Evolutionary conservation across 1,140 invertebrate genomes (phyloP).

Genomic region (Drosophila virilis): DNA sequence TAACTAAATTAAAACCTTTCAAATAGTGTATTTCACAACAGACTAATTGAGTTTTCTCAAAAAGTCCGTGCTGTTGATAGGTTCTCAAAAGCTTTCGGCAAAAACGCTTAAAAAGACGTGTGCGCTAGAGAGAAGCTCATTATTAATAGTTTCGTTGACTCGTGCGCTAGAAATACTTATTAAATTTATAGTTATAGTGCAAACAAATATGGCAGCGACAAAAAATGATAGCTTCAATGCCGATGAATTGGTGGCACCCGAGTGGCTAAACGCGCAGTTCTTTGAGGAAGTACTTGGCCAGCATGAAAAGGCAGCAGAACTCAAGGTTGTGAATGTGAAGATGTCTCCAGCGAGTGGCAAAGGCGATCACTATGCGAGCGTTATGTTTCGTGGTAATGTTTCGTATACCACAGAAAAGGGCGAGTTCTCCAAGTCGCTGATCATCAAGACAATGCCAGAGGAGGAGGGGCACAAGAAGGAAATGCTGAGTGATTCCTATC

Average conservation of each 20-base stretch:
- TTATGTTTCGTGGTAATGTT: conserved; percentile 66
- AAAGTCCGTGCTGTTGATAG: neutral
- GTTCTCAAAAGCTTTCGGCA: conserved; percentile 13
- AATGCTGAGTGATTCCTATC: conserved; percentile 33
- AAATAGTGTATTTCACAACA: conserved; percentile 11
- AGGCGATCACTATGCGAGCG: conserved; percentile 77
- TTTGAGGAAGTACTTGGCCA: conserved; percentile 43
- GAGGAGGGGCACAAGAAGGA: conserved; percentile 65
- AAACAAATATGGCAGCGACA: conserved; percentile 29
- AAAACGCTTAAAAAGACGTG: neutral
- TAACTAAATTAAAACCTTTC: neutral
- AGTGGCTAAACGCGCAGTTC: conserved; percentile 60
- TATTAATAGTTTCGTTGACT: neutral
- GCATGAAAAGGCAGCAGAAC: conserved; percentile 28
- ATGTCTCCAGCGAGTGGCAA: conserved; percentile 65
- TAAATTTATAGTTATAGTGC: conserved; percentile 4
- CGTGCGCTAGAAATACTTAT: neutral
- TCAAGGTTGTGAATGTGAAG: conserved; percentile 40
- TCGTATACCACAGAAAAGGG: conserved; percentile 18
- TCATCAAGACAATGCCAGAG: conserved; percentile 74
- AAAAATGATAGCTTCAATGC: conserved; percentile 41
- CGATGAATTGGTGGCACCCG: conserved; percentile 66
- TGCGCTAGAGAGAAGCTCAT: neutral
- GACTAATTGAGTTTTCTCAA: no score
- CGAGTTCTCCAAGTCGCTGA: conserved; percentile 48